A percentile compares a stretch with the other conserved stretches of the same genome.
phyloP scores from a whole-genome alignment of 2,888 invertebrate species.

The Parascotia fuliginaria region DNA sequence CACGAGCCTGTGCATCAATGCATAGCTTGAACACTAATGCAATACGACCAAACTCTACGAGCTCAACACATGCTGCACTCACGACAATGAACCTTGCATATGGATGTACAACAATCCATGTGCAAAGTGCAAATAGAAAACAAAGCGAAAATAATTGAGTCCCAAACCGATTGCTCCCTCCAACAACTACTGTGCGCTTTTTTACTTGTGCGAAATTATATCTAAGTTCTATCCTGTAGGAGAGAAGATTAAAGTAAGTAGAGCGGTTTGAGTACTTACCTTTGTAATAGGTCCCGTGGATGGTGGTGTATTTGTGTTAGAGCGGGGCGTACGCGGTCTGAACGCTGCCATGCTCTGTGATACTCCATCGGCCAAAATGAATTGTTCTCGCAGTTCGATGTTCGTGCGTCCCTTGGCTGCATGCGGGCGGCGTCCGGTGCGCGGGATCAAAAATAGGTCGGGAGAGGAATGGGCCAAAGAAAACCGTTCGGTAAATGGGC shows the following conservation, averaged over 20 bases:
- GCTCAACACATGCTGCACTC: constrained; percentile 83
- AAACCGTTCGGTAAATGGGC: constrained; percentile 78
- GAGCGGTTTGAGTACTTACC: constrained; percentile 87
- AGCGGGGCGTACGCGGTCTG: constrained; percentile 96
- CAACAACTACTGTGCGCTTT: constrained; percentile 82
- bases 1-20: constrained; percentile 80
- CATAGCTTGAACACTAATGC: constrained; percentile 84
- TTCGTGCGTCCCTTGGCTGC: constrained; percentile 99
- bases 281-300: constrained; percentile 97
- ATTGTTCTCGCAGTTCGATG: constrained; percentile 99
- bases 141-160: constrained; percentile 66
- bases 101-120: constrained; percentile 73
- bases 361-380: constrained; percentile 99
- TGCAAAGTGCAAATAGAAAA: constrained; percentile 74
- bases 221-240: constrained; percentile 73
- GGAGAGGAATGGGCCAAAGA: constrained; percentile 65
- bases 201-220: constrained; percentile 79
- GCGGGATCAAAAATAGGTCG: constrained; percentile 67
- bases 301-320: constrained; percentile 89
- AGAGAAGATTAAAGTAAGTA: constrained; percentile 54
- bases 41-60: constrained; percentile 83
- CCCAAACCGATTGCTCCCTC: constrained; percentile 83
- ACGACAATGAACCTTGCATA: constrained; percentile 78
- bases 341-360: constrained; percentile 99
- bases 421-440: constrained; percentile 86